These are phyloP conservation scores for Tamandua tetradactyla DNA, from an alignment of 2,797 vertebrate species.

Conservation along the genomic window DNA sequence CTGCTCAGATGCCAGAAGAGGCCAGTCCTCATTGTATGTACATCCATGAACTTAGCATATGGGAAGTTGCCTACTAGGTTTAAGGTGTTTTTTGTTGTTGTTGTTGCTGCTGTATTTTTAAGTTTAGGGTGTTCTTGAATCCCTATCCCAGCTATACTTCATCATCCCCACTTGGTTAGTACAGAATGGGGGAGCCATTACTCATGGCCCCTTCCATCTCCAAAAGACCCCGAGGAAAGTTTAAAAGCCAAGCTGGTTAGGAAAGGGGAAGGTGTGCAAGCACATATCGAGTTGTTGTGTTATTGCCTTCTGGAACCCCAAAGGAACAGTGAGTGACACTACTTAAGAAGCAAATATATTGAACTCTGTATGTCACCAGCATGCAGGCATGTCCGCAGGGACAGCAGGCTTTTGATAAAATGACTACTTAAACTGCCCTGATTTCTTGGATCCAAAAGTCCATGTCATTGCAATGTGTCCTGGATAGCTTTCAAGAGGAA, in stretches of 20 bases:
- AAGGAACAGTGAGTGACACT: not conserved
- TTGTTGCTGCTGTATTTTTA: no score
- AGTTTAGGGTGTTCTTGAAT: not conserved
- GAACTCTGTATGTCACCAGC: not conserved
- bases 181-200: not conserved
- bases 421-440: not conserved
- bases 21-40: not conserved
- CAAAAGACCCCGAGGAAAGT: not conserved
- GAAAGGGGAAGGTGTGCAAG: not conserved
- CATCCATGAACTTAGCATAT: not conserved
- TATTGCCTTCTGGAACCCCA: slow-evolving; percentile 9
- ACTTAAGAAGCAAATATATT: not conserved
- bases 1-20: rapidly evolving
- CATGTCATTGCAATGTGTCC: slow-evolving; percentile 22
- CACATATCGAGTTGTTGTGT: not conserved
- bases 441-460: slow-evolving; percentile 4
- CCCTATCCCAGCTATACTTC: not conserved
- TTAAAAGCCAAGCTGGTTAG: not conserved
- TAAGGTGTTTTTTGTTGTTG: not conserved
- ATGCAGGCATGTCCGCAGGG: not conserved
- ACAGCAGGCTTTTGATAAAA: not conserved
- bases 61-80: not conserved
- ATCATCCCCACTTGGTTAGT: no score
- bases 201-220: not conserved
- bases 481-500: slow-evolving; percentile 72